A percentile compares a stretch with the other conserved stretches of the same genome.
Evolutionary conservation across 2,113 vertebrate genomes (phyloP).

Genomic region (Melospiza georgiana): DNA sequence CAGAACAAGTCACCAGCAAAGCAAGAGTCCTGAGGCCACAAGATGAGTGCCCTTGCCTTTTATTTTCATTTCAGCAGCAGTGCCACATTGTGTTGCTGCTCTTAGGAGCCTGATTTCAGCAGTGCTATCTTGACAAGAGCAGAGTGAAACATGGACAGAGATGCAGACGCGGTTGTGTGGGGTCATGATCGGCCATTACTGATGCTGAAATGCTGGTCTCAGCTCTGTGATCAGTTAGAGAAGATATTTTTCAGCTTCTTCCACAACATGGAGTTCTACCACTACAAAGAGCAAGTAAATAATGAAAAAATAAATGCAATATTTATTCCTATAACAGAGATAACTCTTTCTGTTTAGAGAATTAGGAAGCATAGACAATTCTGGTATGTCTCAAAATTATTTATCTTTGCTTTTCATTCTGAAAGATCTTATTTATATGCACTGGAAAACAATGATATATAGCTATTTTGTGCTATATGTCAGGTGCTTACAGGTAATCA

Average conservation of each 20-base stretch:
- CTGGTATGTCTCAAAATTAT: neutral
- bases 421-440: neutral
- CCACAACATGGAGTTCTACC: neutral
- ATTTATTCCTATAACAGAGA: neutral
- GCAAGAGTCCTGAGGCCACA: neutral
- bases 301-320: neutral
- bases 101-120: neutral
- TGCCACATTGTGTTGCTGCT: neutral
- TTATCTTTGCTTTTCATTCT: neutral
- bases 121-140: neutral
- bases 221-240: neutral
- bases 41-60: neutral
- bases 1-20: neutral
- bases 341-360: neutral
- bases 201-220: neutral
- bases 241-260: neutral
- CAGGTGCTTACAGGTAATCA: neutral
- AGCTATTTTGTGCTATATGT: neutral
- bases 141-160: neutral
- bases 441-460: neutral
- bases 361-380: neutral
- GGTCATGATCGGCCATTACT: neutral
- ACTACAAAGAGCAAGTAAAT: neutral
- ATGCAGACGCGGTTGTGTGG: fast-evolving
- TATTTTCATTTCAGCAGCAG: neutral